Base-by-base conservation (phyloP, 2,113 vertebrate genomes). In the Mungos mungo region DNA sequence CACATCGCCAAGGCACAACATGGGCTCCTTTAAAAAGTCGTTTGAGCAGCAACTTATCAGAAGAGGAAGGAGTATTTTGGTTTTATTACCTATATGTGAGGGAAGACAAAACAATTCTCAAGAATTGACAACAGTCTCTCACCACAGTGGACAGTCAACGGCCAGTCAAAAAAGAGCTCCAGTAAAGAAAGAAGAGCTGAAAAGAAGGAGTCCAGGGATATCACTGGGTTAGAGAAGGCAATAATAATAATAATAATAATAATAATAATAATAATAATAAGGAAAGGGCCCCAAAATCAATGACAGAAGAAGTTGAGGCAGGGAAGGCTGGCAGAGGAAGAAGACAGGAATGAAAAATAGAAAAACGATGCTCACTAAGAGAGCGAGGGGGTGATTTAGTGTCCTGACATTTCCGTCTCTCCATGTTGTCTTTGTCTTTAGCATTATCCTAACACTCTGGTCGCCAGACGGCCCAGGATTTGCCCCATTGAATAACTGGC, bases 401-500 rank as follows among this genome's bases (percentile, higher is more conserved):
- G 10, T 76, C 6, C 66, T 38, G 45, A 45, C 12, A 0, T 0
- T 35, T 35, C 29, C 6, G 10, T 23, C 69, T 45, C 3, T 3
- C 21, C 31, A 47, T 14, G 74, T 7, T 0, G 1, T 25, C 7
- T 35, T 85, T 31, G 31, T 71, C 0, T 7, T 31, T 10, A 10
- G 38, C 15, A 5, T 38, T 38, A 54, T 47, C 15, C 7, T 2
- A 45, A 2, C 4, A 8, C 5, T 1, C 11, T 4, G 7, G 7
- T 10, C 7, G 0, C 41, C 15, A 2, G 33, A 72, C 0, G 10
- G 23, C 23, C 27, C 13, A 0, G 2, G n/a, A n/a, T 19, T 66
- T 15, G n/a, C 5, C 23, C 5, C n/a, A 71, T 1, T 2, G 68
- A 54, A 31, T n/a, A 50, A n/a, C 2, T 29, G 47, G 25, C 3